phyloP scores from a whole-genome alignment of 2,113 vertebrate species.

The Glareola pratincola region DNA sequence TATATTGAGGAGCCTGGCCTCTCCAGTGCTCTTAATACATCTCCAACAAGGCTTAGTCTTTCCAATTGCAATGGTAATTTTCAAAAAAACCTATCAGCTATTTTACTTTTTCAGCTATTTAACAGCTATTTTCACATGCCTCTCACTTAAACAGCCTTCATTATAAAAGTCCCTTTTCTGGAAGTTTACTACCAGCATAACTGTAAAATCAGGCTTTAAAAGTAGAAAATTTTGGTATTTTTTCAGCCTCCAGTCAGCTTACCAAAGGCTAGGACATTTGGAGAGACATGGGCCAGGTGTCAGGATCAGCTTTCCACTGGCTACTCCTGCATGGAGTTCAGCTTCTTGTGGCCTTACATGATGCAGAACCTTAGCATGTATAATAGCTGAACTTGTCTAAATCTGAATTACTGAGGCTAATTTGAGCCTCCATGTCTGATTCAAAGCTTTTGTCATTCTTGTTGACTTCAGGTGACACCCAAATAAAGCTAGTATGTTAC shows the following conservation, averaged over 20 bases:
- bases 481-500: background rate
- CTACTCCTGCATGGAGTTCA: background rate
- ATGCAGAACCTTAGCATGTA: fast-evolving
- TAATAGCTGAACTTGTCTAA: background rate
- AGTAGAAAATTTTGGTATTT: background rate
- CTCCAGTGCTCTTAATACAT: background rate
- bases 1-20: background rate
- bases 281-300: background rate
- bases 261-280: background rate
- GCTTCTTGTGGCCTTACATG: background rate
- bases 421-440: background rate
- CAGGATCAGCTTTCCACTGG: background rate
- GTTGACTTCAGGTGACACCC: background rate
- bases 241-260: background rate
- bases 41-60: background rate
- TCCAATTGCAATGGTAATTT: background rate
- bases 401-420: background rate
- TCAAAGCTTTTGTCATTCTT: background rate
- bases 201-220: background rate
- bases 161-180: background rate
- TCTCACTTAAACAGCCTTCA: background rate
- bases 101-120: background rate
- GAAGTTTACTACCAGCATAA: background rate
- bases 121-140: background rate
- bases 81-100: background rate